These are phyloP conservation scores for Agrypnia vestita DNA, from an alignment of 1,140 invertebrate species.

Conservation along the genomic window DNA sequence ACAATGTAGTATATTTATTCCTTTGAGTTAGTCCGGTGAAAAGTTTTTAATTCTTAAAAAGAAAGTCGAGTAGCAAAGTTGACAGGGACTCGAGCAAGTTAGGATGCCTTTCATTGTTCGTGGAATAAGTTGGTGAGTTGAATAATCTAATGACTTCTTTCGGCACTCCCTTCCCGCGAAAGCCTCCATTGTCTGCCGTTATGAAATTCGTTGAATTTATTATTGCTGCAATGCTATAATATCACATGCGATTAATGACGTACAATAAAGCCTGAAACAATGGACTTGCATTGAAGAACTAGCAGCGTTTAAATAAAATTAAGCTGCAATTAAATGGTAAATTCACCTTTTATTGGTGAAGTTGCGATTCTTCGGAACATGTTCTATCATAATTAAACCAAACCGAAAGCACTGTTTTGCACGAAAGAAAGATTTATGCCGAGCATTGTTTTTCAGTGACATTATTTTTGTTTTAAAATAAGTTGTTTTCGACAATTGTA, in stretches of 20 bases:
- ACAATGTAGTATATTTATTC: too few species aligned
- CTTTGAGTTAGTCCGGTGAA: too few species aligned
- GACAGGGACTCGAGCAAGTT: background rate
- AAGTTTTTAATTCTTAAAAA: too few species aligned
- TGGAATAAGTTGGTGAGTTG: conserved; percentile 34
- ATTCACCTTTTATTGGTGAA: too few species aligned
- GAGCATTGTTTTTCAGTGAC: too few species aligned
- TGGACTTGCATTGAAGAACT: background rate
- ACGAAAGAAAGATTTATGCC: too few species aligned
- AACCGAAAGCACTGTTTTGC: too few species aligned
- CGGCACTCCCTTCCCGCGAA: conserved; percentile 36
- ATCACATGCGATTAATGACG: conserved; percentile 34
- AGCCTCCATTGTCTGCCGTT: conserved; percentile 32
- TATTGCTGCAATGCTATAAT: conserved; percentile 32
- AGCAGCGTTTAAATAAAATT: background rate
- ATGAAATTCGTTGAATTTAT: conserved; percentile 41
- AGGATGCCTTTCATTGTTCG: conserved; percentile 29
- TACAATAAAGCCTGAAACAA: conserved; percentile 2
- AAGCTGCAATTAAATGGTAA: too few species aligned
- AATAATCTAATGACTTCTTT: conserved; percentile 39
- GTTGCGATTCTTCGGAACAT: too few species aligned
- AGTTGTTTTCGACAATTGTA: too few species aligned
- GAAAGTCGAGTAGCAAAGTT: background rate
- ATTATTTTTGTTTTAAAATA: too few species aligned
- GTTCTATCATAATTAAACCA: too few species aligned